These are phyloP conservation scores for Gastrophysa polygoni DNA, from an alignment of 2,888 invertebrate genomes.

Conservation along the genomic window DNA sequence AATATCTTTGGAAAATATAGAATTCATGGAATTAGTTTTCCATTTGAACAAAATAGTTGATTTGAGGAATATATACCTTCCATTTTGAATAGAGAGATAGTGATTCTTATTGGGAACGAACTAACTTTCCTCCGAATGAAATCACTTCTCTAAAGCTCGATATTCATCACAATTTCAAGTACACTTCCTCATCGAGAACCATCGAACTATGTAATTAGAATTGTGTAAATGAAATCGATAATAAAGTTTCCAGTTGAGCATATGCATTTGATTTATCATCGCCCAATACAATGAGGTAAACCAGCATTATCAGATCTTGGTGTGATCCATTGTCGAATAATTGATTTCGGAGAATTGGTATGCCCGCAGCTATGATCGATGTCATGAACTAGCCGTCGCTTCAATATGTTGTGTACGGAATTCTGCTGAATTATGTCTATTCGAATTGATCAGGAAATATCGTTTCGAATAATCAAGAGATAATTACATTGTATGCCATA, in stretches of 20 bases:
- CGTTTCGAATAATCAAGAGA: no score
- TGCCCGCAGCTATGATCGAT: neutral
- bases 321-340: constrained; percentile 14
- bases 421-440: neutral
- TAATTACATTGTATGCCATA: no score
- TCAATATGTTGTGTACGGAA: neutral
- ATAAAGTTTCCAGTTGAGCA: constrained; percentile 43
- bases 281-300: constrained; percentile 1
- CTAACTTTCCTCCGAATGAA: no score
- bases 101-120: no score
- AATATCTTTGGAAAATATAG: no score
- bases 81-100: no score
- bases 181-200: constrained; percentile 16
- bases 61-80: no score
- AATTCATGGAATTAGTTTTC: no score
- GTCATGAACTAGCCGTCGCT: neutral
- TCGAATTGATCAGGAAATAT: neutral
- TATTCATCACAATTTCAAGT: neutral
- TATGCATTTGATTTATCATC: constrained; percentile 20
- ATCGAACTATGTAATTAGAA: constrained; percentile 40
- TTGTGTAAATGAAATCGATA: constrained; percentile 42
- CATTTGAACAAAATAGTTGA: no score
- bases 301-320: constrained; percentile 12
- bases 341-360: constrained; percentile 13
- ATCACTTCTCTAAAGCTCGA: no score